phyloP scores from a whole-genome alignment of 1,140 invertebrate genomes.

The Oreohelix idahoensis region DNA sequence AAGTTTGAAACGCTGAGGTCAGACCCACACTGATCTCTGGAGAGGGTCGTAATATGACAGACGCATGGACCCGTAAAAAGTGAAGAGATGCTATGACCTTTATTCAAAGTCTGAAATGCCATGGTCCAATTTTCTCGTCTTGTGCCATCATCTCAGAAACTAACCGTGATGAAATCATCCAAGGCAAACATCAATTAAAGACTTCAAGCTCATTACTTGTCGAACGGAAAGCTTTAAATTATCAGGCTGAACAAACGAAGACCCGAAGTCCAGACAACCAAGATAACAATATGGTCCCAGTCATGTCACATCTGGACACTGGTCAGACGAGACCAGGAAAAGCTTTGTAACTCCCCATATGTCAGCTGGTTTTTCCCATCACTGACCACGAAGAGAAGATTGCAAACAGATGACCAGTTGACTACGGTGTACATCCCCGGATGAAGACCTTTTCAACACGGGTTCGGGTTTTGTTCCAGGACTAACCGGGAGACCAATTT shows the following conservation, averaged over 20 bases:
- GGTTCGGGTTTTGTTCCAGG: background rate
- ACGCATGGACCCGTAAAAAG: background rate
- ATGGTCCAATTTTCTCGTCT: background rate
- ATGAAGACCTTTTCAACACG: background rate
- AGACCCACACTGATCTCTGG: background rate
- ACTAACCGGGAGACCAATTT: background rate
- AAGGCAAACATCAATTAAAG: slow-evolving; percentile 2
- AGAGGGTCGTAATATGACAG: background rate
- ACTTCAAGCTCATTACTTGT: slow-evolving; percentile 7
- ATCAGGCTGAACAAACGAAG: background rate
- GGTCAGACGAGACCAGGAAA: background rate
- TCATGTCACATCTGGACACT: slow-evolving; percentile 5
- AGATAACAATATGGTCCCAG: background rate
- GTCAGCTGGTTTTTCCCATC: background rate
- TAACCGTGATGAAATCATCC: background rate
- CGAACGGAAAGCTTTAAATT: background rate
- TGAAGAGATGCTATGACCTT: background rate
- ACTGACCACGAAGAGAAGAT: background rate
- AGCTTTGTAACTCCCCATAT: background rate
- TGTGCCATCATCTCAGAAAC: background rate
- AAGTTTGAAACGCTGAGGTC: background rate
- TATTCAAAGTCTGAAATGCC: background rate
- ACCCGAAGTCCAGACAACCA: background rate
- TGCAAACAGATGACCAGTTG: slow-evolving; percentile 10
- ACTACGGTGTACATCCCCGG: background rate